phyloP scores from a whole-genome alignment of 64 coral and sea anemone species.

The Montipora cactus region DNA sequence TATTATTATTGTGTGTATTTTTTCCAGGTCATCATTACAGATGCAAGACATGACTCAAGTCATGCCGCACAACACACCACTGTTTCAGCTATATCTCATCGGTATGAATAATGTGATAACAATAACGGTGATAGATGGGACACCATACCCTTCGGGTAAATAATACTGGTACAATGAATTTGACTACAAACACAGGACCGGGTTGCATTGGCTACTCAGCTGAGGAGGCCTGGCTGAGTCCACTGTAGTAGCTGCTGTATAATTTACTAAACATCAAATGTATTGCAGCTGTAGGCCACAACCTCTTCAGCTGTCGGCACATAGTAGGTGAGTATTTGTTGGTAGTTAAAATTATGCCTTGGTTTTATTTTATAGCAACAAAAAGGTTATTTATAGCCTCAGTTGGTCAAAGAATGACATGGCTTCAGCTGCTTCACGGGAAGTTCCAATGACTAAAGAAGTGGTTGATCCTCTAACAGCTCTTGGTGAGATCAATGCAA shows the following conservation, averaged over 20 bases:
- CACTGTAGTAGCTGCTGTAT: no score
- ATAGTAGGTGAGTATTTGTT: no score
- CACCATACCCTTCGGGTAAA: not conserved
- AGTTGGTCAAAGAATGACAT: conserved; percentile 25
- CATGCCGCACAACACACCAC: conserved; percentile 35
- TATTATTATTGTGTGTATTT: not conserved
- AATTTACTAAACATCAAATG: no score
- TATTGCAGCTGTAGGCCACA: no score
- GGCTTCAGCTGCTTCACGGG: conserved; percentile 17
- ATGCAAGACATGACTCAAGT: conserved; percentile 57
- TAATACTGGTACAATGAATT: no score
- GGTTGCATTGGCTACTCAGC: no score
- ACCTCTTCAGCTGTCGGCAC: no score
- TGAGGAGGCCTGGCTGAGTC: no score
- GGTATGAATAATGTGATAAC: not conserved
- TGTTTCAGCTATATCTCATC: conserved; percentile 42
- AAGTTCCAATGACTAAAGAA: conserved; percentile 50
- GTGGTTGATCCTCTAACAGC: not conserved
- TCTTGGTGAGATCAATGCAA: not conserved
- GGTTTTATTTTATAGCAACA: not conserved
- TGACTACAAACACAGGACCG: no score
- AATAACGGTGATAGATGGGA: not conserved
- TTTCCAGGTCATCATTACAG: conserved; percentile 32
- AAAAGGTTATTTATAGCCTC: conserved; percentile 36
- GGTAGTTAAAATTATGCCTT: no score